Percentiles rank a stretch among this genome's conserved stretches.
These are phyloP conservation scores for Austrolebias charrua DNA, from an alignment of 2,797 vertebrate genomes.

Conservation along the genomic window DNA sequence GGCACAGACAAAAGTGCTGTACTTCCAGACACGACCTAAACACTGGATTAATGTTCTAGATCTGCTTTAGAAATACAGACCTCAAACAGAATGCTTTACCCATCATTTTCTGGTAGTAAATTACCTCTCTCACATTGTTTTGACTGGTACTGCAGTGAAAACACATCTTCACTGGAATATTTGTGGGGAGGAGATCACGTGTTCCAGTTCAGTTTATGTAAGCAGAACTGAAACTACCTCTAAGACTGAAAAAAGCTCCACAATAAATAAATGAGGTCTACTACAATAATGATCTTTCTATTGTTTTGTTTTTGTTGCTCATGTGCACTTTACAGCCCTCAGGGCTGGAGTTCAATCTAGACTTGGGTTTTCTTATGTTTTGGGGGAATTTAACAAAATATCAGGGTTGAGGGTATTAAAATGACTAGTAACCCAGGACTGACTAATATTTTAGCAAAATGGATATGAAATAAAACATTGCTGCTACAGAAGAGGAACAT, in stretches of 20 bases:
- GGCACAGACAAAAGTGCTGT: constrained; percentile 37
- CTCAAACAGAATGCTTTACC: constrained; percentile 14
- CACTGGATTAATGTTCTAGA: constrained; percentile 29
- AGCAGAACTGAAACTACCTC: background rate
- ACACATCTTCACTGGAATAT: constrained; percentile 4
- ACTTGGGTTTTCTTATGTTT: no score
- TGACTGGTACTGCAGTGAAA: background rate
- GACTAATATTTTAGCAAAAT: constrained; percentile 21
- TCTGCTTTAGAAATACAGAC: constrained; percentile 35
- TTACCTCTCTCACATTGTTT: constrained; percentile 29
- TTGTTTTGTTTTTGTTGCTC: no score
- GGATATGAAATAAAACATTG: constrained; percentile 35
- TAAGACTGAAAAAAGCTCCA: background rate
- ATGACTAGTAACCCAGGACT: background rate
- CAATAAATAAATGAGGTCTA: no score
- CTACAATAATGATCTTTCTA: no score
- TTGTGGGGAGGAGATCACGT: constrained; percentile 13
- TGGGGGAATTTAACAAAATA: background rate
- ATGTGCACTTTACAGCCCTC: no score
- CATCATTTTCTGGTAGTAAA: constrained; percentile 30
- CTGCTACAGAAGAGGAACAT: constrained; percentile 1
- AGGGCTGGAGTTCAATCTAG: no score
- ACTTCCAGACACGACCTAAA: constrained; percentile 52
- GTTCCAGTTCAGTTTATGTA: background rate
- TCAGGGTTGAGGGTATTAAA: background rate